These are phyloP conservation scores for Acipenser ruthenus DNA, from an alignment of 2,797 vertebrate genomes.

Conservation along the genomic window DNA sequence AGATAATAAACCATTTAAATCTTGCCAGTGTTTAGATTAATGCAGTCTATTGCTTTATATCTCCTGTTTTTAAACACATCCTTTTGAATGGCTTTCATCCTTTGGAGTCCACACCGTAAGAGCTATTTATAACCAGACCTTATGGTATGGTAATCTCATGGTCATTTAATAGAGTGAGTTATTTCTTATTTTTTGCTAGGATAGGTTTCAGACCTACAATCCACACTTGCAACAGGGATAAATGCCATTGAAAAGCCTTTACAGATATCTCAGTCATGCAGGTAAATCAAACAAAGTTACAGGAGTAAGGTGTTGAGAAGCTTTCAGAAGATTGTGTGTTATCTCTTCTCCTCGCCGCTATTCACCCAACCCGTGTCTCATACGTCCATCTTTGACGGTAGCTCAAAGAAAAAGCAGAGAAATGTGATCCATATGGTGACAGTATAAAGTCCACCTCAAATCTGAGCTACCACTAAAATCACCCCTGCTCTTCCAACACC, in stretches of 20 bases:
- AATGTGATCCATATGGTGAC: conserved; percentile 54
- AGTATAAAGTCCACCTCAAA: conserved; percentile 54
- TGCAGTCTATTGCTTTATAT: too few relatives aligned
- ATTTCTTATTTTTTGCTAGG: conserved; percentile 31
- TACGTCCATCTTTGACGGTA: conserved; percentile 50
- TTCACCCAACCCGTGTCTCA: conserved; percentile 50
- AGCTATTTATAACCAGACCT: too few relatives aligned
- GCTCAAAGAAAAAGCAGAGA: conserved; percentile 52
- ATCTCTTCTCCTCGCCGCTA: conserved; percentile 58
- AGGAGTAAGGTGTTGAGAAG: conserved; percentile 39
- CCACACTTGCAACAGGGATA: conserved; percentile 46
- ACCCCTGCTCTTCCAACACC: conserved; percentile 31
- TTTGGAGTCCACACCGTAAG: too few relatives aligned
- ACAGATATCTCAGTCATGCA: conserved; percentile 48
- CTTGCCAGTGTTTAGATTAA: too few relatives aligned
- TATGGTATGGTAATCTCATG: too few relatives aligned
- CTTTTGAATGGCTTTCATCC: too few relatives aligned
- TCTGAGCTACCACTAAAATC: conserved; percentile 43
- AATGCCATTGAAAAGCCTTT: conserved; percentile 44
- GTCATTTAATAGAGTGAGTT: neutral
- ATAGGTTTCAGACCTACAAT: conserved; percentile 42
- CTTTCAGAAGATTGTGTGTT: conserved; percentile 54
- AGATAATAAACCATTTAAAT: too few relatives aligned
- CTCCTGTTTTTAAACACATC: too few relatives aligned
- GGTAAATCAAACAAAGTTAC: conserved; percentile 46